These are phyloP conservation scores for Zoanthus sansibaricus DNA, from an alignment of 92 coral and sea anemone genomes.

Conservation along the genomic window DNA sequence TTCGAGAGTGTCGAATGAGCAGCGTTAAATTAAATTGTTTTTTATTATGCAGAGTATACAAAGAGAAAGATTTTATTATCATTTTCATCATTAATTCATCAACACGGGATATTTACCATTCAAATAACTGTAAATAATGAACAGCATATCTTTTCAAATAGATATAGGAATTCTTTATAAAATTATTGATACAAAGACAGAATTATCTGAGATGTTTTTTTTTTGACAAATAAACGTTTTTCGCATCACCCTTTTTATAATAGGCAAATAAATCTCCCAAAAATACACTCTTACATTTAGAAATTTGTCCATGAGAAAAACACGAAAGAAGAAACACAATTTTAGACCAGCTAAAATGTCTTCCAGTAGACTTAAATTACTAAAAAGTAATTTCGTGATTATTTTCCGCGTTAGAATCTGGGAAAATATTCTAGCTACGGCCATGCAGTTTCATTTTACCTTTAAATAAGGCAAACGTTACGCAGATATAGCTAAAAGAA, in stretches of 20 bases:
- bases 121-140: neutral
- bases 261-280: neutral
- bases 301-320: neutral
- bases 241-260: neutral
- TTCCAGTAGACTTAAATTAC: slow-evolving; percentile 8
- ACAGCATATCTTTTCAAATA: neutral
- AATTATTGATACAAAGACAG: neutral
- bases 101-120: neutral
- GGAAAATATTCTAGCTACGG: too few relatives aligned
- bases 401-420: neutral
- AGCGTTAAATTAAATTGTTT: too few relatives aligned
- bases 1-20: too few relatives aligned
- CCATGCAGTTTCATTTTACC: neutral
- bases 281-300: slow-evolving; percentile 9
- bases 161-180: neutral
- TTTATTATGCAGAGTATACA: too few relatives aligned
- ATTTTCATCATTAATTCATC: neutral
- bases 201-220: neutral
- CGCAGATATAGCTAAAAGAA: too few relatives aligned
- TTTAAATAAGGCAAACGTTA: too few relatives aligned
- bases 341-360: slow-evolving; percentile 44
- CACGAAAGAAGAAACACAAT: slow-evolving; percentile 1
- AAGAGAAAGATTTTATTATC: neutral
- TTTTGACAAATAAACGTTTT: neutral
- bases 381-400: neutral